Percentiles rank a stretch among this genome's conserved stretches.
Evolutionary conservation across 2,888 invertebrate species (phyloP).

Genomic region (Synanthedon myopaeformis): DNA sequence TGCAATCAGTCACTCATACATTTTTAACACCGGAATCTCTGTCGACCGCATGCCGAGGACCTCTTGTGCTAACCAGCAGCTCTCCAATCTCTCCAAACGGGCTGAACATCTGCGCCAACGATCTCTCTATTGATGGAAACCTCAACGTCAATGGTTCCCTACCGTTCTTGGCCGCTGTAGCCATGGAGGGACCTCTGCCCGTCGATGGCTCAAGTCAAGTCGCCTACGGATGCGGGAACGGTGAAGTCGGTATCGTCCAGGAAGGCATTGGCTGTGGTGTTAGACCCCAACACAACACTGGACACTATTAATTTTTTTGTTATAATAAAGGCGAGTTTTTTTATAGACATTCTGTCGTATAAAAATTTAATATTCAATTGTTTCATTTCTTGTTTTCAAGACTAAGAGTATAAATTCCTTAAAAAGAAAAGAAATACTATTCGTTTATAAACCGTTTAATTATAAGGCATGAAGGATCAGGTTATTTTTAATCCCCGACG

Average conservation of each 20-base stretch:
- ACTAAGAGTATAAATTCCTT: too few species aligned
- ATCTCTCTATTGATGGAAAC: slow-evolving; percentile 21
- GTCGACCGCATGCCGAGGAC: not conserved
- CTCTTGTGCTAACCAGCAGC: not conserved
- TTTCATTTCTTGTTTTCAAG: too few species aligned
- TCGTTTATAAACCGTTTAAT: too few species aligned
- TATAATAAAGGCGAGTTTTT: too few species aligned
- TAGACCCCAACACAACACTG: too few species aligned
- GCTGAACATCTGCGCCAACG: slow-evolving; percentile 15
- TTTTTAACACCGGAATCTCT: not conserved
- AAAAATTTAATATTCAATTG: too few species aligned
- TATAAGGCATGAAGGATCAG: too few species aligned
- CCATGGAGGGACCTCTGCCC: slow-evolving; percentile 23
- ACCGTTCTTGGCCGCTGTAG: slow-evolving; percentile 26
- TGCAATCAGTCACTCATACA: not conserved
- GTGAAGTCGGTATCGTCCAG: not conserved
- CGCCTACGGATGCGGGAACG: slow-evolving; percentile 4
- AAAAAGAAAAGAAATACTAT: too few species aligned
- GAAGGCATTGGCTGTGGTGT: not conserved
- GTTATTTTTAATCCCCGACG: too few species aligned
- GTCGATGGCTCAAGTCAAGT: slow-evolving; percentile 17
- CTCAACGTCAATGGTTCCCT: slow-evolving; percentile 22
- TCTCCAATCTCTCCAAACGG: not conserved
- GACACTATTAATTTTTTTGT: too few species aligned
- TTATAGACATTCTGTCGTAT: too few species aligned